phyloP scores from a whole-genome alignment of 2,888 invertebrate genomes.

The Dione vanillae region DNA sequence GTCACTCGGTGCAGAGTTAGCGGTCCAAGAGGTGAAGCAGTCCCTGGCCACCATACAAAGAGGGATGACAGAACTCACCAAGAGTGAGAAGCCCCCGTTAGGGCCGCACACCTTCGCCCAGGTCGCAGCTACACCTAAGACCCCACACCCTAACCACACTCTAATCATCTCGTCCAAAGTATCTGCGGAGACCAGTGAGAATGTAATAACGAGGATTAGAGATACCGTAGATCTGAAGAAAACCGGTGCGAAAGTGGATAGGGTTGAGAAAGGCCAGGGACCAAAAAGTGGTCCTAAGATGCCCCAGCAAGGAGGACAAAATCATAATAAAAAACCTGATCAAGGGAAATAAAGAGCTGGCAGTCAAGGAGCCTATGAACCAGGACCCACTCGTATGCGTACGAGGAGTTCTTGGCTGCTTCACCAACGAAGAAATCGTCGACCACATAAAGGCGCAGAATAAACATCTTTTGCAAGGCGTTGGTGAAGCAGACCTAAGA shows the following conservation, averaged over 20 bases:
- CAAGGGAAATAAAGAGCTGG: neutral
- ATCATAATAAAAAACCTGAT: neutral
- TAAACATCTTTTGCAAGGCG: conserved; percentile 24
- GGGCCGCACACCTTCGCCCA: neutral
- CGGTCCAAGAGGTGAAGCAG: neutral
- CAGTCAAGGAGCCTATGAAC: neutral
- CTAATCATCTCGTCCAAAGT: conserved; percentile 38
- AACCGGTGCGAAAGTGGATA: conserved; percentile 9
- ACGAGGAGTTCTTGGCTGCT: neutral
- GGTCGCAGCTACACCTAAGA: neutral
- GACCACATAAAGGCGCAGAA: conserved; percentile 30
- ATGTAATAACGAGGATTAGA: conserved; percentile 34
- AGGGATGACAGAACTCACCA: neutral
- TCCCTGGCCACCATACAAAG: neutral
- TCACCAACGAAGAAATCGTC: neutral
- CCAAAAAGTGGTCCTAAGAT: neutral
- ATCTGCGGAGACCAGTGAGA: conserved; percentile 33
- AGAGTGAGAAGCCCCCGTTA: neutral
- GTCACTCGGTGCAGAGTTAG: neutral
- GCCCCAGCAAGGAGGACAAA: neutral
- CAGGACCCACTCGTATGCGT: conserved; percentile 5
- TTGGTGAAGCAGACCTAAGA: conserved; percentile 14
- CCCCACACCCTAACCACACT: conserved; percentile 11
- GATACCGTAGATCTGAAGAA: conserved; percentile 40
- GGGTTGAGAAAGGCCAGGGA: neutral